Conservation (phyloP, 2,888 invertebrate species). For the Leptinotarsa rubiginosa region DNA sequence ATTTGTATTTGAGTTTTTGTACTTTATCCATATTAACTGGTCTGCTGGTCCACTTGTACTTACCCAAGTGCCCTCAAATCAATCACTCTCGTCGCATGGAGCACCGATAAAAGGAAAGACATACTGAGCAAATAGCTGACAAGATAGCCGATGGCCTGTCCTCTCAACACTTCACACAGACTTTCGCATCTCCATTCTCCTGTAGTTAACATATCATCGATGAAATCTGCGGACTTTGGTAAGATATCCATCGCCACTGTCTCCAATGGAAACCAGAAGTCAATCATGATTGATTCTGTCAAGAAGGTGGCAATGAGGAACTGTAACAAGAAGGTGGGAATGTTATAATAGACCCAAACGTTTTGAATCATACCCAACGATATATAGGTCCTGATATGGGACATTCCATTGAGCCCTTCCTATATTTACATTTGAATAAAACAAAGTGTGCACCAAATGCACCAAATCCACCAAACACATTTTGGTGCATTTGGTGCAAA, state of each 20-base stretch:
- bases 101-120: conserved; percentile 53
- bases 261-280: conserved; percentile 64
- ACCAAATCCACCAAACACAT: too few species aligned
- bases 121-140: conserved; percentile 58
- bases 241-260: conserved; percentile 48
- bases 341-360: background rate
- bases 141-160: conserved; percentile 48
- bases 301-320: conserved; percentile 57
- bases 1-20: too few species aligned
- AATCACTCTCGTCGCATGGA: conserved; percentile 54
- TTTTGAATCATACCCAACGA: too few species aligned
- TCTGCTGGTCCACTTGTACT: conserved; percentile 5
- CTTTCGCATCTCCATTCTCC: conserved; percentile 48
- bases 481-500: too few species aligned
- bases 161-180: conserved; percentile 51
- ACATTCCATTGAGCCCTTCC: too few species aligned
- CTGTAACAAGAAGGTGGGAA: conserved; percentile 51
- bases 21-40: too few species aligned
- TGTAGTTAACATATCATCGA: conserved; percentile 50
- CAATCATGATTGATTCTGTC: conserved; percentile 59
- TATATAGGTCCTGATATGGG: too few species aligned
- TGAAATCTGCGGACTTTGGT: conserved; percentile 50
- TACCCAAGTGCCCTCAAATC: conserved; percentile 51
- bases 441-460: too few species aligned
- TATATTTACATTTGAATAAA: too few species aligned